Evolutionary conservation across 2,888 invertebrate species (phyloP).

Genomic region (Platycnemis pennipes): DNA sequence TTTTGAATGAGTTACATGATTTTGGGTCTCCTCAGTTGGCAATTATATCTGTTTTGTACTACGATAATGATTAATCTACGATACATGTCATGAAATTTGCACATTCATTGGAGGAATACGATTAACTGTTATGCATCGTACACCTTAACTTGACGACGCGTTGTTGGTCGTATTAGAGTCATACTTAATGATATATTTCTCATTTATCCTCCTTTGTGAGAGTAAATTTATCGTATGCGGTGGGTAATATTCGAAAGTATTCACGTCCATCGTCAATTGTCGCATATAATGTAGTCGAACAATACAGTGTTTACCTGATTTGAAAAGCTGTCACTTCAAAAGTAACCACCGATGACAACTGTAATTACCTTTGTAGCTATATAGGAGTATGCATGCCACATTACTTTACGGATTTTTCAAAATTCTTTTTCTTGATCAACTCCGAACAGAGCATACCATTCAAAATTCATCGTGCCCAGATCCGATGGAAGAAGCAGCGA

Average conservation of each 20-base stretch:
- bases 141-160: background rate
- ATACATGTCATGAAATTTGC: background rate
- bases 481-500: constrained; percentile 27
- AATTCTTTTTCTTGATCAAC: background rate
- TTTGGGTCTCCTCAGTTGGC: no score
- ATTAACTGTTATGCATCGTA: background rate
- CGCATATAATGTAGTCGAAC: background rate
- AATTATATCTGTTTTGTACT: background rate
- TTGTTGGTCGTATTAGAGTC: background rate
- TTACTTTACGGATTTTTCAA: background rate
- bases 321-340: background rate
- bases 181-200: no score
- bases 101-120: background rate
- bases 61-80: background rate
- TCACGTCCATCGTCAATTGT: background rate
- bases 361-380: no score
- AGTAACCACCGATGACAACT: background rate
- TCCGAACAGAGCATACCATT: background rate
- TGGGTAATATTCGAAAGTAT: no score
- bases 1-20: background rate
- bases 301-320: background rate
- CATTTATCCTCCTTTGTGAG: no score
- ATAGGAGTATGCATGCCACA: background rate
- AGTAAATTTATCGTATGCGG: background rate
- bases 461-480: constrained; percentile 11